Evolutionary conservation across 2,797 vertebrate genomes (phyloP).

Genomic region (Hemibagrus guttatus): DNA sequence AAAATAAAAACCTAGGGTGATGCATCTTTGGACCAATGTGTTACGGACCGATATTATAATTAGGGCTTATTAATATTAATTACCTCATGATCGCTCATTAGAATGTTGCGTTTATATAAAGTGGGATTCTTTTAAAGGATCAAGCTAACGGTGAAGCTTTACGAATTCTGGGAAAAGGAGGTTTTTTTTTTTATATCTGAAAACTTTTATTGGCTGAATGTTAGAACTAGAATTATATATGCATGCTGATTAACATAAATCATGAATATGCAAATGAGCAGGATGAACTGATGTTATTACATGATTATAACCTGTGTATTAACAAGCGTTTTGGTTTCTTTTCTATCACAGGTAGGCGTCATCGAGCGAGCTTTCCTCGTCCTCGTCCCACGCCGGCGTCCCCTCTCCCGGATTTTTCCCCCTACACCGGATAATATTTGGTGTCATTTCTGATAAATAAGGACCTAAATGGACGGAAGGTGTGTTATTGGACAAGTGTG

Average conservation of each 20-base stretch:
- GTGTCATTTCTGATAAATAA: slow-evolving; percentile 69
- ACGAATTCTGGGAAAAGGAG: not conserved
- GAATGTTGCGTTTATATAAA: no score
- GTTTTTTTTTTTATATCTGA: no score
- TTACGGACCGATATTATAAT: not conserved
- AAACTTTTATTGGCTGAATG: not conserved
- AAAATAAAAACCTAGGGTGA: no score
- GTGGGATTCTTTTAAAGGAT: not conserved
- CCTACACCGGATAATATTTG: slow-evolving; percentile 73
- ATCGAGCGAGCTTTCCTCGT: slow-evolving; percentile 51
- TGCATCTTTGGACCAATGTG: not conserved
- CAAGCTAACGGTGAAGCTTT: not conserved
- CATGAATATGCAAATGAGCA: not conserved
- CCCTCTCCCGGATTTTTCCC: not conserved
- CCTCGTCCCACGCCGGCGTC: slow-evolving; percentile 69
- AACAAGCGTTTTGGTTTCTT: slow-evolving; percentile 82
- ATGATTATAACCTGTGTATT: not conserved
- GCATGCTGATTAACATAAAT: not conserved
- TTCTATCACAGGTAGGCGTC: slow-evolving; percentile 90
- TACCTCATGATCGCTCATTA: not conserved
- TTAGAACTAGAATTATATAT: not conserved
- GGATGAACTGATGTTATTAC: no score
- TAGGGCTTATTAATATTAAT: not conserved
- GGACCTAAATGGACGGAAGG: not conserved
- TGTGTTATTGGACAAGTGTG: slow-evolving; percentile 16